Evolutionary conservation across 2,888 invertebrate genomes (phyloP).

Genomic region (Silvanus unidentatus): DNA sequence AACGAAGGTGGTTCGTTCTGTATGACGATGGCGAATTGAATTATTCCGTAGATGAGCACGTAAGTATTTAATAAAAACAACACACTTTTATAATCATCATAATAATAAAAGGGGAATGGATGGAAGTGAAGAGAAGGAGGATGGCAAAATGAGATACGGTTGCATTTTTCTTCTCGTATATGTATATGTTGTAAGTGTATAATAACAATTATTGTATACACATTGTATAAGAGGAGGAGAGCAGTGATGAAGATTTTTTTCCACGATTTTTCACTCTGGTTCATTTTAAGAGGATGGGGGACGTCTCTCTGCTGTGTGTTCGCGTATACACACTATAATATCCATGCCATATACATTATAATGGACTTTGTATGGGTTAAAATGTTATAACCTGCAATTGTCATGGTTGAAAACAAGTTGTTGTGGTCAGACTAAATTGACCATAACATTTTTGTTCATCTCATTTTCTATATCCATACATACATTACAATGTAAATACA

Average conservation of each 20-base stretch:
- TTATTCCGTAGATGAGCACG: conserved; percentile 96
- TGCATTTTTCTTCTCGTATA: no score
- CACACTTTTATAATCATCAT: no score
- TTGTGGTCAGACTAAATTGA: conserved; percentile 3
- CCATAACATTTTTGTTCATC: conserved; percentile 4
- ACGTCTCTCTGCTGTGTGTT: no score
- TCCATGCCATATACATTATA: not conserved
- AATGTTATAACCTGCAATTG: not conserved
- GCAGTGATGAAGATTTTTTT: no score
- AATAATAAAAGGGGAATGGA: no score
- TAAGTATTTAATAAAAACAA: conserved; percentile 57
- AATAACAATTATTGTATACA: no score
- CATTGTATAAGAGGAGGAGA: no score
- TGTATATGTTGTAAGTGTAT: no score
- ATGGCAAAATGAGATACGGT: no score
- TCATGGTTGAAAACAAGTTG: conserved; percentile 4
- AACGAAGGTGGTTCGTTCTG: conserved; percentile 94
- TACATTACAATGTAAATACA: not conserved
- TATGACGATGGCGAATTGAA: conserved; percentile 97
- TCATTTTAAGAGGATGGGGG: conserved; percentile 5
- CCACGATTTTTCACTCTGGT: conserved; percentile 5
- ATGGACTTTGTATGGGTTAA: not conserved
- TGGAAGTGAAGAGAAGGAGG: no score
- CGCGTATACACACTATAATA: no score
- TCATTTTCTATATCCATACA: not conserved